phyloP scores from a whole-genome alignment of 37 sponge, comb jelly and placozoan species.

The Diacarnus erythraeanus region DNA sequence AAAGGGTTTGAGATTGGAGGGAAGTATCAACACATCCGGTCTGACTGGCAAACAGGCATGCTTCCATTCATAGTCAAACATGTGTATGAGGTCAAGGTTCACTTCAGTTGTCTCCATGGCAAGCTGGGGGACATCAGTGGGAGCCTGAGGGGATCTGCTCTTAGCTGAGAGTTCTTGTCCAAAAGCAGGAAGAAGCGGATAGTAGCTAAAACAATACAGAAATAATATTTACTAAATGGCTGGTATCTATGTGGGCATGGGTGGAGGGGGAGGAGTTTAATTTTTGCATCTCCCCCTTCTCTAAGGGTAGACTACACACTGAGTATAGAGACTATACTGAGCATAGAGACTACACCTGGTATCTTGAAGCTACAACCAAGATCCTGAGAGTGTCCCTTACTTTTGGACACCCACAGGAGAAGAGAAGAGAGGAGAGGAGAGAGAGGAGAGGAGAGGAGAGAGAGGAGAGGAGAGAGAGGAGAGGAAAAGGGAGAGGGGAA shows the following conservation, averaged over 20 bases:
- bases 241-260: too few species aligned
- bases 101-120: constrained; percentile 12
- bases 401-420: too few species aligned
- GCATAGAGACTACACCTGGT: too few species aligned
- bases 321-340: not conserved
- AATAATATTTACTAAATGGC: too few species aligned
- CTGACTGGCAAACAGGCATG: constrained; percentile 31
- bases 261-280: too few species aligned
- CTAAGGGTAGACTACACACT: not conserved
- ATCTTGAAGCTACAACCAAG: too few species aligned
- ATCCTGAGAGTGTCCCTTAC: too few species aligned
- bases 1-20: constrained; percentile 80
- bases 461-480: too few species aligned
- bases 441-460: too few species aligned
- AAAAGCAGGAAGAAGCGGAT: constrained; percentile 51
- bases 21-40: constrained; percentile 71
- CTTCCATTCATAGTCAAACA: constrained; percentile 31
- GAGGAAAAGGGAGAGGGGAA: too few species aligned
- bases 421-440: too few species aligned
- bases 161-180: constrained; percentile 5
- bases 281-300: not conserved
- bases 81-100: constrained; percentile 42
- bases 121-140: not conserved
- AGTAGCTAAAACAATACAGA: constrained; percentile 36
- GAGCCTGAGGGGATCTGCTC: not conserved